phyloP scores from a whole-genome alignment of 2,113 vertebrate species.

The Rhipidura dahli region DNA sequence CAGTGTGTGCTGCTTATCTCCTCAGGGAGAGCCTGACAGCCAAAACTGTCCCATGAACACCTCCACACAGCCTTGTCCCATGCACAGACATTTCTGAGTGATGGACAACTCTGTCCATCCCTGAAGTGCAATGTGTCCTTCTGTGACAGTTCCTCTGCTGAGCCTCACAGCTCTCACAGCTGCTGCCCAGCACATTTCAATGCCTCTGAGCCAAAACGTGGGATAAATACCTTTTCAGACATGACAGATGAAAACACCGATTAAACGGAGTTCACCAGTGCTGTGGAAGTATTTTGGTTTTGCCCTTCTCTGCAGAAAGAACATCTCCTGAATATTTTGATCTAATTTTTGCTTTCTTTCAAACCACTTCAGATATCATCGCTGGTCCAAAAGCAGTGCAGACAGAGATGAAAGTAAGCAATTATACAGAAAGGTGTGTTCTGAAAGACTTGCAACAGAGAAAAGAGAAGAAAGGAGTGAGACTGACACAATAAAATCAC shows the following conservation, averaged over 20 bases:
- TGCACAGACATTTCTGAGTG: neutral
- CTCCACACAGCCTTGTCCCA: fast-evolving
- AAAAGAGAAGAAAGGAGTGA: neutral
- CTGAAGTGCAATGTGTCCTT: neutral
- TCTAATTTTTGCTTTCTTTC: neutral
- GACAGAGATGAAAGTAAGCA: neutral
- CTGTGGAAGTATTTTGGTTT: neutral
- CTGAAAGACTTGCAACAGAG: neutral
- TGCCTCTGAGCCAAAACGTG: neutral
- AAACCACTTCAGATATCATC: neutral
- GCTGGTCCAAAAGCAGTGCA: neutral
- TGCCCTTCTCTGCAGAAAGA: neutral
- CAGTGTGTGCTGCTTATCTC: neutral
- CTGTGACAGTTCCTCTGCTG: neutral
- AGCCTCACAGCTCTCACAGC: neutral
- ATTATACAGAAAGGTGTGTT: neutral
- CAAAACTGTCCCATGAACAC: neutral
- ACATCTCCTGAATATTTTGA: neutral
- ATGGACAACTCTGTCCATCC: neutral
- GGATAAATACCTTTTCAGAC: neutral
- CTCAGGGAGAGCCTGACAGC: neutral
- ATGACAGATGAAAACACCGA: neutral
- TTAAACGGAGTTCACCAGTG: neutral
- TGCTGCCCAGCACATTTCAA: neutral
- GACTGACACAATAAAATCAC: neutral